These are phyloP conservation scores for Ispidina lecontei DNA, from an alignment of 2,797 vertebrate species.

Conservation along the genomic window DNA sequence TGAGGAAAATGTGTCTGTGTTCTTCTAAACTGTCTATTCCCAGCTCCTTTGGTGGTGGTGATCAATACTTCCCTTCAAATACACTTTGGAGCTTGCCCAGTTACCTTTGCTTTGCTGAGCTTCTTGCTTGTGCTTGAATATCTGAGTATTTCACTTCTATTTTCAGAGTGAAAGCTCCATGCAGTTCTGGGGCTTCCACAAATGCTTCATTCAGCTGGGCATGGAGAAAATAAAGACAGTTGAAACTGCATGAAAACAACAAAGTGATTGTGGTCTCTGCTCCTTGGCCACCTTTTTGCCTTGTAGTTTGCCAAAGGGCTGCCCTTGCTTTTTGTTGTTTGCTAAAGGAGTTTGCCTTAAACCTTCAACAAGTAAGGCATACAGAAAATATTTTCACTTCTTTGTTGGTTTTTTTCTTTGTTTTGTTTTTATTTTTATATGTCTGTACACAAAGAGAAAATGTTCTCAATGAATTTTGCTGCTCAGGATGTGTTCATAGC, in stretches of 20 bases:
- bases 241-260: constrained; percentile 1
- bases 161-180: not conserved
- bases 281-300: not conserved
- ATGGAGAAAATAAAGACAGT: not conserved
- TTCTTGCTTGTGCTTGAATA: not conserved
- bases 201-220: not conserved
- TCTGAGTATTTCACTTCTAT: not conserved
- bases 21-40: not conserved
- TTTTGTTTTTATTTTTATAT: not conserved
- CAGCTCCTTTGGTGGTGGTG: not conserved
- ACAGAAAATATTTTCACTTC: not conserved
- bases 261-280: not conserved
- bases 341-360: not conserved
- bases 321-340: not conserved
- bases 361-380: not conserved
- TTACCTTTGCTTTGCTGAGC: not conserved
- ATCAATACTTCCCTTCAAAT: not conserved
- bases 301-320: constrained; percentile 10
- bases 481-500: not conserved
- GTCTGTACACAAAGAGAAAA: not conserved
- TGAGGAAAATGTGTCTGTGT: not conserved
- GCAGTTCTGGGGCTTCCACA: not conserved
- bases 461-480: not conserved
- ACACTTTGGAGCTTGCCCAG: not conserved
- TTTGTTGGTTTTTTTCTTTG: not conserved